Evolutionary conservation across 2,113 vertebrate species (phyloP).

Genomic region (Electrona antarctica): DNA sequence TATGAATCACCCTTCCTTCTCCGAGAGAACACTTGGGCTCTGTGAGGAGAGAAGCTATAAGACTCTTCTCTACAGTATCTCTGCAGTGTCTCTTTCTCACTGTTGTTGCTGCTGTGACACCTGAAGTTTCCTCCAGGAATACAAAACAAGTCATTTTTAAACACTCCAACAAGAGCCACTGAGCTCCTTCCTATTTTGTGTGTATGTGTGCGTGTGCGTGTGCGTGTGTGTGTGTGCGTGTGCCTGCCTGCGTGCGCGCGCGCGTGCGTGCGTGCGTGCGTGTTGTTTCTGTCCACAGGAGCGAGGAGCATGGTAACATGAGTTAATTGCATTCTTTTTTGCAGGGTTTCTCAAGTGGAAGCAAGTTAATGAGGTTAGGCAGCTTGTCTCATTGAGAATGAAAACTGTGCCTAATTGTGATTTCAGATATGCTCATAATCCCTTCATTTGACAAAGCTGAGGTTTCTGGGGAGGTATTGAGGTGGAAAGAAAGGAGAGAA

Average conservation of each 20-base stretch:
- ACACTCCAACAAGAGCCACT: not conserved
- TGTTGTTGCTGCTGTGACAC: no score
- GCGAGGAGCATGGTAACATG: slow-evolving; percentile 40
- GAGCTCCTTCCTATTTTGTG: slow-evolving; percentile 21
- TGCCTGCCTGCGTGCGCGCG: no score
- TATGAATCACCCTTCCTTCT: no score
- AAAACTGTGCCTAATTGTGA: slow-evolving; percentile 73
- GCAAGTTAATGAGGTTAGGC: slow-evolving; percentile 75
- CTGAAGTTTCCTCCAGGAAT: not conserved
- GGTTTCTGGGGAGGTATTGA: slow-evolving; percentile 66
- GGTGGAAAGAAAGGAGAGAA: slow-evolving; percentile 37
- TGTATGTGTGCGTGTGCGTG: not conserved
- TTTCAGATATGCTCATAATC: slow-evolving; percentile 77
- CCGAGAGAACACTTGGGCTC: no score
- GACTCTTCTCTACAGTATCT: no score
- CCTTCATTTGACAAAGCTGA: slow-evolving; percentile 67
- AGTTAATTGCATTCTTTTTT: slow-evolving; percentile 70
- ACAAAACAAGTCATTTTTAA: not conserved
- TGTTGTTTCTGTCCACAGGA: slow-evolving; percentile 39
- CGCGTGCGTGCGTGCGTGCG: not conserved
- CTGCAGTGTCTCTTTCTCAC: no score
- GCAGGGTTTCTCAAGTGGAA: slow-evolving; percentile 70
- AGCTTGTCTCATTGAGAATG: slow-evolving; percentile 63
- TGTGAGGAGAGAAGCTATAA: no score
- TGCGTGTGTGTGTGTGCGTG: no score